Base-by-base conservation (phyloP, 2,888 invertebrate species). In the Hipparchia semele region DNA sequence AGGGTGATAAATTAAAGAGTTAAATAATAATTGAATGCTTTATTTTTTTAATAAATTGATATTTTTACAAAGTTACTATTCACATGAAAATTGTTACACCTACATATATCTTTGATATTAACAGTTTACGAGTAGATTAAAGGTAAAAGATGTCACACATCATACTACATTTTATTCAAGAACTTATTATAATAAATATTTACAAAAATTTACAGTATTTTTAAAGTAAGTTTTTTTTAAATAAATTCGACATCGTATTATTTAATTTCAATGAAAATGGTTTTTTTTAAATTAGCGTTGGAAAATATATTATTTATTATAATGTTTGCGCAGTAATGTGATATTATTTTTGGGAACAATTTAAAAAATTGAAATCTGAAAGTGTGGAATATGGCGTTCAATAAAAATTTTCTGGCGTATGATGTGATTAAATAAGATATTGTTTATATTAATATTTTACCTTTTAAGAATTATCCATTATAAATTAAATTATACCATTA, bases 61-160 rank as follows among this genome's bases (percentile, higher is more conserved):
- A 87, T 86, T 84, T 87, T 89, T 92, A 92, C 90, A 92, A 91
- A 91, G 89, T 87, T 76, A 84, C 87, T 92, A 91, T 87, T 89
- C 91, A 92, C 92, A 91, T 90, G 87, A 87, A 91, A 91, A 90
- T 90, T 80, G 83, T 89, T 90, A 89, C 85, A 84, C 76, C 87
- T 87, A 89, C 81, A 80, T 77, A 89, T 81, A 80, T 77, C 79
- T 83, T 86, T 91, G 89, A 90, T 91, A 90, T 90, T 89, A 89
- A 89, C 88, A 88, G 82, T 90, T 87, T 88, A 91, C 90, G 89
- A 87, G 85, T 86, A 87, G 85, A 87, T 87, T 82, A 77, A 23
- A 84, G 87, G 88, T 90, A 90, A 90, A 90, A 90, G 90, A 91
- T 92, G 91, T 90, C 85, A 87, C 68, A 90, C 90, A 90, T 89